A percentile compares a stretch with the other conserved stretches of the same genome.
phyloP scores from a whole-genome alignment of 1,140 invertebrate species.

The Heliconius eleuchia region DNA sequence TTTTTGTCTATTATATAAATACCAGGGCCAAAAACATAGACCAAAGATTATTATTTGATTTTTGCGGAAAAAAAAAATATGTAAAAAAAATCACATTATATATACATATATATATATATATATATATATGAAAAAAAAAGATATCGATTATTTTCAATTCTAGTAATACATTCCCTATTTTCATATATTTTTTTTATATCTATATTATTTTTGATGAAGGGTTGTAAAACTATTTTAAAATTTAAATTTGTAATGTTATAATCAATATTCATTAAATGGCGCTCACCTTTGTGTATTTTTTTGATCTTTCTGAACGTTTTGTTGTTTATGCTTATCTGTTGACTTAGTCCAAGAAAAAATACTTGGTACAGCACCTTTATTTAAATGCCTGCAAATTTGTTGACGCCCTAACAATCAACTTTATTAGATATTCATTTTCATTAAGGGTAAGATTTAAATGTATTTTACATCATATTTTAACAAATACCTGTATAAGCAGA shows the following conservation, averaged over 20 bases:
- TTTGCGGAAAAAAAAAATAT: no score
- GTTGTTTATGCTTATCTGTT: not conserved
- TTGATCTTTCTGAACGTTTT: not conserved
- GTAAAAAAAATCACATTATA: no score
- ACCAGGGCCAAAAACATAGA: no score
- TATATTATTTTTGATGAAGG: not conserved
- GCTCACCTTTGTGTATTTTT: not conserved
- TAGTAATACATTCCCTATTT: no score
- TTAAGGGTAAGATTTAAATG: not conserved
- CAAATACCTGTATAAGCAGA: constrained; percentile 3
- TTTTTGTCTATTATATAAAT: no score
- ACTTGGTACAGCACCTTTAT: not conserved
- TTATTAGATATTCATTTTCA: not conserved
- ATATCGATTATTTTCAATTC: no score
- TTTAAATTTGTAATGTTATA: not conserved
- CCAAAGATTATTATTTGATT: no score
- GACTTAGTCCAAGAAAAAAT: not conserved
- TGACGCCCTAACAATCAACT: not conserved
- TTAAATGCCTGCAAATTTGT: constrained; percentile 8
- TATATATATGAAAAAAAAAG: no score
- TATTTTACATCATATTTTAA: not conserved
- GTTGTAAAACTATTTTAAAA: not conserved
- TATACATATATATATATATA: no score
- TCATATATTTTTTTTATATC: no score
- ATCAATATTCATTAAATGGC: not conserved